Percentiles rank a stretch among this genome's conserved stretches.
These are phyloP conservation scores for Neelides sp. DNA, from an alignment of 1,140 invertebrate genomes.

Conservation along the genomic window DNA sequence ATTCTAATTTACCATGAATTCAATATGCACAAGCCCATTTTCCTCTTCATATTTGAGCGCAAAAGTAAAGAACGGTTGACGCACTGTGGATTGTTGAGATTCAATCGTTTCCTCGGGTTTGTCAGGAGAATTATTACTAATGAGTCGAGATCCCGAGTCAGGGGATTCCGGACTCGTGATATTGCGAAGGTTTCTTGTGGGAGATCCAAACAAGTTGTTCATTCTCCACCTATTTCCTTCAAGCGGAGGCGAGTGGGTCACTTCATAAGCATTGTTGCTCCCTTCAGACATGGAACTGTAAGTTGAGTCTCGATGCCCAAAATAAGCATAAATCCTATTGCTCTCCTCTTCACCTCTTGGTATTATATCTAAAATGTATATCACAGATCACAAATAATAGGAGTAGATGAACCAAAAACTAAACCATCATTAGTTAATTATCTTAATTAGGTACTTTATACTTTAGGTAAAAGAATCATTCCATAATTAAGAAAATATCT, in stretches of 20 bases:
- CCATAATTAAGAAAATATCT: neutral
- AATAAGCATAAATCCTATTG: too few species aligned
- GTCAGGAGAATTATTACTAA: conserved; percentile 3
- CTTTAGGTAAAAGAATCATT: neutral
- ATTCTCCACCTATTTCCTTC: too few species aligned
- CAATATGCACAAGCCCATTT: conserved; percentile 25
- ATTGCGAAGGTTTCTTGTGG: too few species aligned
- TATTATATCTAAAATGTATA: conserved; percentile 17
- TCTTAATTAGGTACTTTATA: neutral
- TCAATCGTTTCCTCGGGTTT: neutral
- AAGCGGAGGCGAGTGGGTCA: conserved; percentile 12
- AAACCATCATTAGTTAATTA: neutral
- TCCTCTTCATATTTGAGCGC: conserved; percentile 28
- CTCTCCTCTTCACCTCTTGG: conserved; percentile 29
- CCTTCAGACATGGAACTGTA: conserved; percentile 30
- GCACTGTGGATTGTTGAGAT: conserved; percentile 15
- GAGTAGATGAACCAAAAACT: neutral
- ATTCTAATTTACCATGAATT: conserved; percentile 28
- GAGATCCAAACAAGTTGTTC: too few species aligned
- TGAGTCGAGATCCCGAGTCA: conserved; percentile 14
- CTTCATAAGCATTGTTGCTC: conserved; percentile 23
- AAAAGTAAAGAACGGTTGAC: conserved; percentile 31
- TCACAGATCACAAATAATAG: neutral
- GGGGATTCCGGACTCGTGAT: conserved; percentile 24
- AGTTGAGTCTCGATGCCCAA: conserved; percentile 28